Conservation (phyloP, 2,797 vertebrate genomes). For the Malurus leucopterus region DNA sequence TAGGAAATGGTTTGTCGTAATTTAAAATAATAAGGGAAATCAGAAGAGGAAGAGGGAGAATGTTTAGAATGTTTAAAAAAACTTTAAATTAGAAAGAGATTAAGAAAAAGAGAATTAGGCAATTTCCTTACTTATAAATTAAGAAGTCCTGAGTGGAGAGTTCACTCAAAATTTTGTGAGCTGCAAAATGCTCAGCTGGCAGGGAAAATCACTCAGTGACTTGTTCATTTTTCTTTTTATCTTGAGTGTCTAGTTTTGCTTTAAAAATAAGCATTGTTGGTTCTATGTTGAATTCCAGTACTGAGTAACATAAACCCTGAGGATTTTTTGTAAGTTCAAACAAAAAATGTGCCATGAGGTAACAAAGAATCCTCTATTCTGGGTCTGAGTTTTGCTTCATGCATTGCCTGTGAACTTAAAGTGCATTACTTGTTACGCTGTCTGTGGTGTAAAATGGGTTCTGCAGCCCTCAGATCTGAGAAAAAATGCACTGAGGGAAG, state of each 20-base stretch:
- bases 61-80: not conserved
- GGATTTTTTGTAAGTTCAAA: not conserved
- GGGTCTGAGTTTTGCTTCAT: not conserved
- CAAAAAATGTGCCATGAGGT: not conserved
- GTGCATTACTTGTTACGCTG: not conserved
- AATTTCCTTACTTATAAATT: not conserved
- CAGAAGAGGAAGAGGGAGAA: not conserved
- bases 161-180: not conserved
- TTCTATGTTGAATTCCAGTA: conserved; percentile 1
- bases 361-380: conserved; percentile 1
- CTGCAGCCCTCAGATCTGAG: not conserved
- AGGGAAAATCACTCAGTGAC: not conserved
- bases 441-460: not conserved
- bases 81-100: not conserved
- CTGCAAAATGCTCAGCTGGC: not conserved
- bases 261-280: conserved; percentile 3
- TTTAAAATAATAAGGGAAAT: not conserved
- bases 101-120: not conserved
- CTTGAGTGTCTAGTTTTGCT: not conserved
- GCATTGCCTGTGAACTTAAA: not conserved
- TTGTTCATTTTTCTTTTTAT: not conserved
- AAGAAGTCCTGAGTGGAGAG: not conserved
- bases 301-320: not conserved
- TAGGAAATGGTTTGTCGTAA: not conserved
- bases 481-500: not conserved